Evolutionary conservation across 2,888 invertebrate species (phyloP).

Genomic region (Prosapia bicincta): DNA sequence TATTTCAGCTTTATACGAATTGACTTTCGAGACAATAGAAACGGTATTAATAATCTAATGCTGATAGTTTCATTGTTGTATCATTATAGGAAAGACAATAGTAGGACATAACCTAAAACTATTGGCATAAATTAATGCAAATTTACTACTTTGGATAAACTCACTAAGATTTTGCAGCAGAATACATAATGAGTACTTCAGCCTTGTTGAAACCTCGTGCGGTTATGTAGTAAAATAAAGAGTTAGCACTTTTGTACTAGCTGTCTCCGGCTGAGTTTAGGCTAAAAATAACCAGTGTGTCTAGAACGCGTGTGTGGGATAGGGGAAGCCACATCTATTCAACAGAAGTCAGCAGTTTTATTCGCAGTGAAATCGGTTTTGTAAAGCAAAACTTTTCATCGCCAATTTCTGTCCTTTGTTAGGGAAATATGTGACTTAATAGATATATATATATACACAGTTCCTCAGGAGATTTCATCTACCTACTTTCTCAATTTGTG

Average conservation of each 20-base stretch:
- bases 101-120: slow-evolving; percentile 22
- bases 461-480: background rate
- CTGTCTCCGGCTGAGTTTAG: slow-evolving; percentile 27
- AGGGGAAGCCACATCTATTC: slow-evolving; percentile 21
- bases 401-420: background rate
- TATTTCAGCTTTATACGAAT: background rate
- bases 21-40: background rate
- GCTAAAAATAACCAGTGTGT: slow-evolving; percentile 28
- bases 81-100: slow-evolving; percentile 10
- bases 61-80: slow-evolving; percentile 25
- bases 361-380: background rate
- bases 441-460: background rate
- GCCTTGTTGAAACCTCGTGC: background rate
- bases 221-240: background rate
- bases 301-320: slow-evolving; percentile 19
- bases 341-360: background rate
- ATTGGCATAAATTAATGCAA: slow-evolving; percentile 14
- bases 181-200: background rate
- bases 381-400: background rate
- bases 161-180: background rate
- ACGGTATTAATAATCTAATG: background rate
- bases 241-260: slow-evolving; percentile 21
- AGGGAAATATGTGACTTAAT: background rate
- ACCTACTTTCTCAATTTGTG: background rate
- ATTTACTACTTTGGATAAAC: background rate